A percentile compares a stretch with the other conserved stretches of the same genome.
Evolutionary conservation across 2,113 vertebrate genomes (phyloP).

Genomic region (Oxyruncus cristatus): DNA sequence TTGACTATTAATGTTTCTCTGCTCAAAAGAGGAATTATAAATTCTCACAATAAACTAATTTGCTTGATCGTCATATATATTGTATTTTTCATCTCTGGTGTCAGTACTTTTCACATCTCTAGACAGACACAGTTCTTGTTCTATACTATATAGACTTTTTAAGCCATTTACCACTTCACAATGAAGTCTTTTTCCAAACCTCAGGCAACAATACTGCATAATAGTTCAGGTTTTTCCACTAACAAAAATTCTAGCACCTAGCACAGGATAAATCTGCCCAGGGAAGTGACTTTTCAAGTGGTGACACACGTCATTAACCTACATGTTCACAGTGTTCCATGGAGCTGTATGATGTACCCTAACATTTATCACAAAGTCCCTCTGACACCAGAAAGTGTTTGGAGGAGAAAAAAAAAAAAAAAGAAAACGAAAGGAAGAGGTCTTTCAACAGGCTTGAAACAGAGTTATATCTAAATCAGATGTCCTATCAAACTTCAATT

Average conservation of each 20-base stretch:
- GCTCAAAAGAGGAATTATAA: background rate
- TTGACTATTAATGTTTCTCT: background rate
- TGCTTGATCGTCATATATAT: background rate
- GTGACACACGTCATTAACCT: background rate
- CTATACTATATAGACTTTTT: background rate
- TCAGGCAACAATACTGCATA: background rate
- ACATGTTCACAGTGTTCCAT: background rate
- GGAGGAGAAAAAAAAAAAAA: background rate
- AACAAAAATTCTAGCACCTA: background rate
- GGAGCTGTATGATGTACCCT: background rate
- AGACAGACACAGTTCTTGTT: background rate
- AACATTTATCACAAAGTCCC: background rate
- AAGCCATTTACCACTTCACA: background rate
- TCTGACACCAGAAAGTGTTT: background rate
- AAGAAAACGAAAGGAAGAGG: background rate
- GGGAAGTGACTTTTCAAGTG: background rate
- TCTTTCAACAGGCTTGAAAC: background rate
- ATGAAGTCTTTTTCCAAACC: background rate
- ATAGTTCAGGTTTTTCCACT: background rate
- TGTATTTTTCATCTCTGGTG: background rate
- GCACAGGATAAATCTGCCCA: background rate
- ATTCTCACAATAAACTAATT: background rate
- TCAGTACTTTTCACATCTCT: background rate
- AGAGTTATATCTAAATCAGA: background rate
- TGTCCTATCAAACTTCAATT: background rate